These are phyloP conservation scores for Bettongia penicillata DNA, from an alignment of 2,113 vertebrate species.

Conservation along the genomic window DNA sequence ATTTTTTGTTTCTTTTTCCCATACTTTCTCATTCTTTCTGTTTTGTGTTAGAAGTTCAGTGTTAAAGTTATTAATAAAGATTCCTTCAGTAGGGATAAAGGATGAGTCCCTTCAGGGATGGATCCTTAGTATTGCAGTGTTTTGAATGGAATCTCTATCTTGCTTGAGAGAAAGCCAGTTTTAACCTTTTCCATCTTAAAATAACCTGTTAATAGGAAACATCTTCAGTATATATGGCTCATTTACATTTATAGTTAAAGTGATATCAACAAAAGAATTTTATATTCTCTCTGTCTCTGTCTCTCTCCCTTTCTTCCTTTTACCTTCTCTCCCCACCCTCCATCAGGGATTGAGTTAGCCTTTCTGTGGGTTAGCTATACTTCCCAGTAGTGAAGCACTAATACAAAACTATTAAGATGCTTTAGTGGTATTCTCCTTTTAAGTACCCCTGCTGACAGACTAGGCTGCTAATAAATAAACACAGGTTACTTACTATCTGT, in stretches of 20 bases:
- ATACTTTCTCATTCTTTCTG: slow-evolving; percentile 48
- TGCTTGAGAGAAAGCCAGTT: slow-evolving; percentile 44
- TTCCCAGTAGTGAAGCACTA: slow-evolving; percentile 48
- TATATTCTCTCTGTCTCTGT: slow-evolving; percentile 5
- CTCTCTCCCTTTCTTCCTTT: background rate
- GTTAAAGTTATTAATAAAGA: slow-evolving; percentile 61
- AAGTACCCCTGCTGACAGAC: slow-evolving; percentile 55
- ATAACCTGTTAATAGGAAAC: slow-evolving; percentile 39
- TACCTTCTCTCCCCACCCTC: background rate
- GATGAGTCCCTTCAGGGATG: slow-evolving; percentile 28
- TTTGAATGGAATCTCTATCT: slow-evolving; percentile 56
- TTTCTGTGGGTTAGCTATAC: slow-evolving; percentile 39
- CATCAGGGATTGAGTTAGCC: background rate
- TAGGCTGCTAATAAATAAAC: slow-evolving; percentile 57
- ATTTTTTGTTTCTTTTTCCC: slow-evolving; percentile 59
- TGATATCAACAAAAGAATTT: background rate
- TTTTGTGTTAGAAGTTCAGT: slow-evolving; percentile 69
- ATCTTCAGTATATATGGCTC: background rate
- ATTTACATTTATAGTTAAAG: slow-evolving; percentile 29
- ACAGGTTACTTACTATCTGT: slow-evolving; percentile 34
- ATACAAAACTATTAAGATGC: slow-evolving; percentile 46
- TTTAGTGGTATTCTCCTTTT: slow-evolving; percentile 51
- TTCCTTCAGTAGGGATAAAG: slow-evolving; percentile 53
- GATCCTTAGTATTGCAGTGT: slow-evolving; percentile 54
- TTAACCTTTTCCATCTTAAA: slow-evolving; percentile 58